Percentiles rank a stretch among this genome's conserved stretches.
Conservation (phyloP, 2,113 vertebrate genomes). For the Fregetta grallaria region DNA sequence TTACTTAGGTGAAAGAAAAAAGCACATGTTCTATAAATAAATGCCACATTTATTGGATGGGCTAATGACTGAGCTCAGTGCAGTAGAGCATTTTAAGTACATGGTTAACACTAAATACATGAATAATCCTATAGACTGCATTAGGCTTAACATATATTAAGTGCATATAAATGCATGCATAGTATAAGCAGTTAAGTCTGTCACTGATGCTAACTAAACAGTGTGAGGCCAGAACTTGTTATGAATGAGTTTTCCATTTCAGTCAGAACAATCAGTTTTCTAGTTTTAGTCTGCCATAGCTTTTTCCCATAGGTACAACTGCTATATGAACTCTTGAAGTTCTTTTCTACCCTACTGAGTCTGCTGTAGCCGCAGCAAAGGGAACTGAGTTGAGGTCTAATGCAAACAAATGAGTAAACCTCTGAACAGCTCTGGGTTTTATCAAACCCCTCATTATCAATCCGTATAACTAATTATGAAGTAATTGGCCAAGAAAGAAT, state of each 20-base stretch:
- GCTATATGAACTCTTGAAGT: neutral
- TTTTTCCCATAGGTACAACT: neutral
- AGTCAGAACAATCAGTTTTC: neutral
- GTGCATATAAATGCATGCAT: neutral
- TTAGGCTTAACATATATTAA: neutral
- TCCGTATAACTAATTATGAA: neutral
- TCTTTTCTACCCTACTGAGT: neutral
- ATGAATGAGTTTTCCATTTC: neutral
- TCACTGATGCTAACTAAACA: neutral
- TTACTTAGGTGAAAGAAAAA: neutral
- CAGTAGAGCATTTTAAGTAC: neutral
- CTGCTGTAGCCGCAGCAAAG: neutral
- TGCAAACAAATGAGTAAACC: neutral
- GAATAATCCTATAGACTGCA: neutral
- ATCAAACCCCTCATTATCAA: neutral
- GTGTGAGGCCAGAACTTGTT: neutral
- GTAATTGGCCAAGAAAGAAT: neutral
- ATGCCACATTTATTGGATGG: neutral
- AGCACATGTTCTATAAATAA: neutral
- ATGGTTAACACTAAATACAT: neutral
- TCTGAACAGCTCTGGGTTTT: neutral
- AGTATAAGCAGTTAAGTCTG: neutral
- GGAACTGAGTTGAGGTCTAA: neutral
- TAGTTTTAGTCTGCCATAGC: neutral
- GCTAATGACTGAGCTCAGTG: neutral